Evolutionary conservation across 1,140 invertebrate genomes (phyloP), one percentile per base, ranked within the genome.

Genomic region (Panonychus citri): DNA sequence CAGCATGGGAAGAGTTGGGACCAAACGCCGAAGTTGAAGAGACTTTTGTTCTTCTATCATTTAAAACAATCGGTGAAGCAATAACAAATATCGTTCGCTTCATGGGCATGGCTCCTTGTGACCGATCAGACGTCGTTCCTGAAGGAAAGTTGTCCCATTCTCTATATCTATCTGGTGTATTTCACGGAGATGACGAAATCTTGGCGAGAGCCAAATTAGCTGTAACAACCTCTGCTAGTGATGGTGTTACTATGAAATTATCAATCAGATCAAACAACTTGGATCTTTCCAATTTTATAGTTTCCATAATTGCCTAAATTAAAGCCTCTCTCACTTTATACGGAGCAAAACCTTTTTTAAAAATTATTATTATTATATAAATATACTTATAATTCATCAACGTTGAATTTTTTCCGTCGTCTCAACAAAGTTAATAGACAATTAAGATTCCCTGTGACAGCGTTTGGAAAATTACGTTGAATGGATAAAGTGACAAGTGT

Each of bases 121-220:
- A 96, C 68, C 72, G 84, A 10, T 82, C 80, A 5, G 87, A 94
- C 64, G 81, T 80, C 63, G 79, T 94, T 10, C 78, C 80, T 0
- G 78, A 88, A 59, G 87, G 83, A 5, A 83, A 87, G 63, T 78
- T 77, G 46, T 64, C 71, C 2, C 90, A 95, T 65, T 81, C 81
- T 1, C 68, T 94, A 19, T 74, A 81, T 54, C 71, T 93, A 50
- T 78, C 83, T 56, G 85, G 87, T 40, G 76, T 88, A 0, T 89
- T 87, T 66, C 76, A 90, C 43, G 88, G 86, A 8, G 86, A 87
- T 0, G 78, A 82, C 55, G 86, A 94, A 59, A 79, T 95, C 27
- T 68, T 97, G 19, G 86, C 91, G 0, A 71, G 81, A 54, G 82
- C 86, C 10, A 83, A 86, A 66, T 66, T 95, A 48, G 83, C 81